Base-by-base conservation (phyloP, 2,888 invertebrate species). In the Amiota mariae region DNA sequence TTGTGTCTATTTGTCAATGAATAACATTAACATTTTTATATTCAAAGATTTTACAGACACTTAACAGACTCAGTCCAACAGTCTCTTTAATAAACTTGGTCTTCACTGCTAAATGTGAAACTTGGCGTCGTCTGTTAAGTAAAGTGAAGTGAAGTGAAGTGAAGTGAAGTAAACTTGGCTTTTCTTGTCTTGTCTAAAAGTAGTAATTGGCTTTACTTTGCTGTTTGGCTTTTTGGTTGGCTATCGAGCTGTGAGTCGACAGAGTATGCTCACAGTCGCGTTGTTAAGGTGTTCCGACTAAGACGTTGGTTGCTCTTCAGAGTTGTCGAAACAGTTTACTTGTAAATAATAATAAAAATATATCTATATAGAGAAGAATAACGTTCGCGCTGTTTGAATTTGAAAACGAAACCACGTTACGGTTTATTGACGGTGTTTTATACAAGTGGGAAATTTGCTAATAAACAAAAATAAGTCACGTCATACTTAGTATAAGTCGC, bases 201-300 rank as follows among this genome's bases (percentile, higher is more conserved):
- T 13, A 47, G 11, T 36, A 24, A 24, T 36, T 36, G 36, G 36
- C 36, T 36, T 36, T 59, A 20, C 59, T 15, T 59, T 20, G 59
- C 9, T 13, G 64, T 54, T n/a, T 49, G 15, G 54, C 57, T 13
- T 56, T 54, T n/a, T 49, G 15, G 54, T 57, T 73, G 54, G 73
- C 67, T 81, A 81, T 85, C 76, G 76, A 77, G 81, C 75, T 70
- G 77, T 24, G 70, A 76, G 73, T 15, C 76, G 74, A 71, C 80
- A 76, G 77, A 82, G 77, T 79, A 74, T 75, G 76, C 64, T 79
- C 84, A 82, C 86, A 83, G 86, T 83, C 84, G 84, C 76, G 83
- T 78, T 85, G 78, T 77, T 76, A 77, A 86, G 80, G 77, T 83
- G 82, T 67, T 82, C 68, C 78, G 79, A 78, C 78, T 80, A 79